A percentile compares a stretch with the other conserved stretches of the same genome.
These are phyloP conservation scores for Zaprionus lineosus DNA, from an alignment of 2,888 invertebrate species.

Conservation along the genomic window DNA sequence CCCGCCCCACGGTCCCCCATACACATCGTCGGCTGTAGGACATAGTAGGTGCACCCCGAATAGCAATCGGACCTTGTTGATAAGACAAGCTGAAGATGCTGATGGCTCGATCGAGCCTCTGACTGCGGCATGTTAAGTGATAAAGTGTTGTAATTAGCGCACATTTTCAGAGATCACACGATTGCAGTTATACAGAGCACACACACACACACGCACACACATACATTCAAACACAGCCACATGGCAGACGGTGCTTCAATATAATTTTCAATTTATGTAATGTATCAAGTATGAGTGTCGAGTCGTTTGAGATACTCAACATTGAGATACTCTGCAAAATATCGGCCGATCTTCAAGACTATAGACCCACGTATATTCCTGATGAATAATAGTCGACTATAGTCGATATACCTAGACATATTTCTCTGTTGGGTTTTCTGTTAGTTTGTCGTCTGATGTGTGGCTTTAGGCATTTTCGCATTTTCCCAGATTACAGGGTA, in stretches of 20 bases:
- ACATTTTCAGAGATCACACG: constrained; percentile 43
- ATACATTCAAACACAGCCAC: not conserved
- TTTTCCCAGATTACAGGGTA: too few species aligned
- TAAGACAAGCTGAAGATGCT: constrained; percentile 33
- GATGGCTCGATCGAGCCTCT: constrained; percentile 7
- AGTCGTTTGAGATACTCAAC: too few species aligned
- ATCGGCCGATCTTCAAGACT: too few species aligned
- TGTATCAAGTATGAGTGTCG: not conserved
- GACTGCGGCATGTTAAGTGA: constrained; percentile 36
- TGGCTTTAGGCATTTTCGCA: too few species aligned
- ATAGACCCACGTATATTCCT: too few species aligned
- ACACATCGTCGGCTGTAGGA: not conserved
- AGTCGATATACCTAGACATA: too few species aligned
- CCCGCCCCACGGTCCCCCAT: not conserved
- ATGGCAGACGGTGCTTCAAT: not conserved
- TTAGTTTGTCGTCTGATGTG: too few species aligned
- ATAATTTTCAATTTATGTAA: constrained; percentile 23
- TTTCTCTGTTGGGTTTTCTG: too few species aligned
- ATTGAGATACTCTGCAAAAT: too few species aligned
- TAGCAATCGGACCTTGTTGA: constrained; percentile 14
- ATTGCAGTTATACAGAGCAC: constrained; percentile 17
- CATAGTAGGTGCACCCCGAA: constrained; percentile 10
- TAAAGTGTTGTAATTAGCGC: constrained; percentile 72
- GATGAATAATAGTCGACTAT: too few species aligned
- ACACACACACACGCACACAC: constrained; percentile 2